Percentiles rank a stretch among this genome's conserved stretches.
Conservation (phyloP, 2,113 vertebrate species). For the Gavia stellata region DNA sequence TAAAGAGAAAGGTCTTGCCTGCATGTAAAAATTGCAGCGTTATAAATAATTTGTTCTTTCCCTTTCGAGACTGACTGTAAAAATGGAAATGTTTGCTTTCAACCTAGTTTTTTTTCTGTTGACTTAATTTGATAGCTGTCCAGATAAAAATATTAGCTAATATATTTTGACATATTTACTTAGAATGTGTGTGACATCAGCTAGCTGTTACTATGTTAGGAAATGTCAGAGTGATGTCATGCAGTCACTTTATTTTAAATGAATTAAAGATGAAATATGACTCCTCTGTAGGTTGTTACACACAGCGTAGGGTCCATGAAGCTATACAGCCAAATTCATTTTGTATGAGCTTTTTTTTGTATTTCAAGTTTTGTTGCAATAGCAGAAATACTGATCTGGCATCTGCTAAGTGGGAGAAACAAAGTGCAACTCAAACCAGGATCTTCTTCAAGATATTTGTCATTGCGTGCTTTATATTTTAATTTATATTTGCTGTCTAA, state of each 20-base stretch:
- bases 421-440: background rate
- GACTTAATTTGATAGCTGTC: background rate
- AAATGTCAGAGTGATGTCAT: slow-evolving; percentile 38
- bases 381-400: background rate
- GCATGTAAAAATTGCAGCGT: background rate
- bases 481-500: background rate
- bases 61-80: background rate
- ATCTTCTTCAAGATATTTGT: background rate
- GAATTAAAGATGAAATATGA: background rate
- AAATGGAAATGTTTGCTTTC: slow-evolving; percentile 17
- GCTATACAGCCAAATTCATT: background rate
- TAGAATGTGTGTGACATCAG: background rate
- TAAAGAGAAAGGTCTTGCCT: background rate
- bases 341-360: background rate
- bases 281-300: background rate
- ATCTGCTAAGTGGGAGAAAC: background rate
- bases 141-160: slow-evolving; percentile 15
- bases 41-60: slow-evolving; percentile 30
- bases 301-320: background rate
- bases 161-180: background rate
- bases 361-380: background rate
- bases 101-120: background rate
- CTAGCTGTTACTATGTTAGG: background rate
- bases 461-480: background rate
- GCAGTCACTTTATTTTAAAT: background rate